Conservation (phyloP, 2,113 vertebrate species). For the Brachionichthys hirsutus region DNA sequence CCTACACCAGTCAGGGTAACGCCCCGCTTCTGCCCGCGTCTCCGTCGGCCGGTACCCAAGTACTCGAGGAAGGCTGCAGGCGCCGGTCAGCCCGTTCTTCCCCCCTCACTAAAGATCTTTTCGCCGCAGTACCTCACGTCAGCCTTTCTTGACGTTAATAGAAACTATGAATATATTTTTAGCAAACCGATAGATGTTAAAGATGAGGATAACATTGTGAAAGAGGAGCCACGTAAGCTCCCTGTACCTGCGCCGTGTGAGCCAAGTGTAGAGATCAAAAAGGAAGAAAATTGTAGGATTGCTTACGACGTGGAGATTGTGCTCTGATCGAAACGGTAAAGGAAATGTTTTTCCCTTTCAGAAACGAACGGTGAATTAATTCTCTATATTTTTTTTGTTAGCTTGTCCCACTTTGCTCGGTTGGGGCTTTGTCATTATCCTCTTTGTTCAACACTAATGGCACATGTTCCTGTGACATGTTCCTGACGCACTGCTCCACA, state of each 20-base stretch:
- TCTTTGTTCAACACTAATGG: too few relatives aligned
- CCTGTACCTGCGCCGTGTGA: background rate
- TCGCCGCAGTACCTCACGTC: constrained; percentile 60
- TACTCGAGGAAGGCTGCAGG: background rate
- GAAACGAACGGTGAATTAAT: background rate
- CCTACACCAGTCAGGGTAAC: fast-evolving
- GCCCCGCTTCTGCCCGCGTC: background rate
- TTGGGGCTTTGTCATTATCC: too few relatives aligned
- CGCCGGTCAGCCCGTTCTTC: background rate
- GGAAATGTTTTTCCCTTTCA: background rate
- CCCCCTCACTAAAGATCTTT: constrained; percentile 42
- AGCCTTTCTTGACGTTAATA: constrained; percentile 53
- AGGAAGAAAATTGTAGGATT: constrained; percentile 1
- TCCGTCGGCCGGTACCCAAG: background rate
- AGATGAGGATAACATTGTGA: background rate
- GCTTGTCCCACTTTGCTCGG: background rate
- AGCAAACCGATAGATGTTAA: background rate
- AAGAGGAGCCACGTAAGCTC: constrained; percentile 5
- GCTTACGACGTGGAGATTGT: constrained; percentile 59
- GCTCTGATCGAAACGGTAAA: constrained; percentile 21
- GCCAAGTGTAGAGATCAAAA: background rate
- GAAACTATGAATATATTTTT: constrained; percentile 63
- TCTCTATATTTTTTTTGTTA: background rate
- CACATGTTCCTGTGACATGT: background rate
- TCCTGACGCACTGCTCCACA: background rate